Base-by-base conservation (phyloP, 2,888 invertebrate genomes). In the Deilephila elpenor region DNA sequence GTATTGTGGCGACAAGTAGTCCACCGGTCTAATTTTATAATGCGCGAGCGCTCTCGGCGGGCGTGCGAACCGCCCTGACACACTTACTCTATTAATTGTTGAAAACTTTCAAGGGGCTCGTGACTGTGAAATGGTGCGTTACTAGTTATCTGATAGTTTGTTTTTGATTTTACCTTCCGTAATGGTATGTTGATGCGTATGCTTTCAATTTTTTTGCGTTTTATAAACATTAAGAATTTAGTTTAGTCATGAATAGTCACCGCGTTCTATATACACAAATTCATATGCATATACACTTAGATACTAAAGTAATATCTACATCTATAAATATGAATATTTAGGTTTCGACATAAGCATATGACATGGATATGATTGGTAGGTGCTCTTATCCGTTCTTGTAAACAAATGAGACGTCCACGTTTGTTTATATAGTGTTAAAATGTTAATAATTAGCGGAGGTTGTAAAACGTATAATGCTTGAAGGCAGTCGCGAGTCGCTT, bases 61-160 rank as follows among this genome's bases (percentile, higher is more conserved):
- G 78, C 91, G 92, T 93, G 93, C 91, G 93, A 93, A 91, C 93
- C 85, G 87, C 88, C 86, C 87, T 90, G 93, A 85, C 93, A 89
- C 74, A 94, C 91, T 92, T 92, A 84, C 76, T 71, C 84, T 87
- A 91, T 89, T 90, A 79, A 81, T 90, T 89, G 87, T 89, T 86
- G 87, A 88, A 90, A 89, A 88, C 87, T 86, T 82, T 85, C 80
- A 82, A 86, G 86, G 90, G 74, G 88, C 87, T 93, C 94, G 93
- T 93, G 93, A 93, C 92, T 89, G 88, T 90, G 92, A 90, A 93
- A 91, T 93, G 89, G 89, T 91, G 90, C 89, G 90, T 92, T 92
- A 91, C 88, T 83, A 84, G 78, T 88, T 86, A 88, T 88, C 86
- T 82, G 83, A 86, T 83, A 86, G 86, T 89, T 89, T 87, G 86